phyloP scores from a whole-genome alignment of 2,888 invertebrate species.

The Phlogophora meticulosa region DNA sequence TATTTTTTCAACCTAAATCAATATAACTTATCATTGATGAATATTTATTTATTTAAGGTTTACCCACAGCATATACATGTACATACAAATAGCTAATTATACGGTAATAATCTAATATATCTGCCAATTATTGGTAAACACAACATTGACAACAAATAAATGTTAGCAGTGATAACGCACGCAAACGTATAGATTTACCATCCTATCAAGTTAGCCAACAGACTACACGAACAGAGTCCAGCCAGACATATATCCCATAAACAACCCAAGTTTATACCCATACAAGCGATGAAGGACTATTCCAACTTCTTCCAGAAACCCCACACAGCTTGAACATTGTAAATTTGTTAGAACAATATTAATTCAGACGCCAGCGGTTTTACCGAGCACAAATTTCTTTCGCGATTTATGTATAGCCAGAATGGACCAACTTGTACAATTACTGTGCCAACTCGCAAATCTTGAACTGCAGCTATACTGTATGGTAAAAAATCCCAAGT shows the following conservation, averaged over 20 bases:
- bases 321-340: slow-evolving; percentile 72
- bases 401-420: slow-evolving; percentile 73
- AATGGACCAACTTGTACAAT: slow-evolving; percentile 72
- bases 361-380: slow-evolving; percentile 78
- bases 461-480: slow-evolving; percentile 52
- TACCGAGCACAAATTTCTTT: slow-evolving; percentile 76
- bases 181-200: too few relatives aligned
- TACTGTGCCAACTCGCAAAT: slow-evolving; percentile 66
- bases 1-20: too few relatives aligned
- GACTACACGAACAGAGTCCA: neutral
- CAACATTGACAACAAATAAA: too few relatives aligned
- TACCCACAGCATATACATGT: too few relatives aligned
- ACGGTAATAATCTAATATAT: too few relatives aligned
- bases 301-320: slow-evolving; percentile 69
- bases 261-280: slow-evolving; percentile 25
- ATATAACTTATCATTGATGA: too few relatives aligned
- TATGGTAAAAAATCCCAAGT: slow-evolving; percentile 20
- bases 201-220: neutral
- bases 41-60: too few relatives aligned
- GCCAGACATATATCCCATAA: neutral
- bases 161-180: too few relatives aligned
- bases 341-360: slow-evolving; percentile 85
- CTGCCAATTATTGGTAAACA: too few relatives aligned
- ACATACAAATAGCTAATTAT: too few relatives aligned
- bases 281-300: slow-evolving; percentile 39